Percentiles rank a stretch among this genome's conserved stretches.
These are phyloP conservation scores for Phyllopteryx taeniolatus DNA, from an alignment of 2,113 vertebrate species.

Conservation along the genomic window DNA sequence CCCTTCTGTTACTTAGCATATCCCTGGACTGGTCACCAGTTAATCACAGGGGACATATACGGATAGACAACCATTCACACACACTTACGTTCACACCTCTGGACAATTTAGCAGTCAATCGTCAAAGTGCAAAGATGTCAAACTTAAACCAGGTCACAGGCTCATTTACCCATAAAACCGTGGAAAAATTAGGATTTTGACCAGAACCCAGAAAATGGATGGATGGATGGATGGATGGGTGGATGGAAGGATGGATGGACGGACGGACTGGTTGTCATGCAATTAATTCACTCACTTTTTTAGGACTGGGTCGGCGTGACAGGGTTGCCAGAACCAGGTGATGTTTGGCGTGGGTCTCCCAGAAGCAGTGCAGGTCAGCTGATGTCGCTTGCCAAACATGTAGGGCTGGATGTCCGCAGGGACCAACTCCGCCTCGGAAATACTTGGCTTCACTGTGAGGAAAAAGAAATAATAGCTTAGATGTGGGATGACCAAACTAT, in stretches of 20 bases:
- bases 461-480: slow-evolving; percentile 19
- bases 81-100: no score
- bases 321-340: slow-evolving; percentile 85
- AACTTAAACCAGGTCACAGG: no score
- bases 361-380: slow-evolving; percentile 76
- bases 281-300: slow-evolving; percentile 56
- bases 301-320: slow-evolving; percentile 37
- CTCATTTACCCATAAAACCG: no score
- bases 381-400: slow-evolving; percentile 61
- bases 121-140: no score
- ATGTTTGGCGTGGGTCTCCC: slow-evolving; percentile 76
- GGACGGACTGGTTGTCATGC: no score
- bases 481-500: no score
- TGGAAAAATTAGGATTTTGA: neutral
- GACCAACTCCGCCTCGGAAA: slow-evolving; percentile 78
- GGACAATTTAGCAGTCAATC: no score
- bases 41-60: neutral
- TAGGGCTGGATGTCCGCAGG: slow-evolving; percentile 51
- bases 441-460: slow-evolving; percentile 79
- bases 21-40: neutral
- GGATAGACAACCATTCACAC: neutral
- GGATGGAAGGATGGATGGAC: no score
- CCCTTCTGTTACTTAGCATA: neutral
- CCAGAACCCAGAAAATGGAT: neutral
- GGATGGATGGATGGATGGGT: no score